phyloP scores from a whole-genome alignment of 2,113 vertebrate species.

The Triplophysa tibetana region DNA sequence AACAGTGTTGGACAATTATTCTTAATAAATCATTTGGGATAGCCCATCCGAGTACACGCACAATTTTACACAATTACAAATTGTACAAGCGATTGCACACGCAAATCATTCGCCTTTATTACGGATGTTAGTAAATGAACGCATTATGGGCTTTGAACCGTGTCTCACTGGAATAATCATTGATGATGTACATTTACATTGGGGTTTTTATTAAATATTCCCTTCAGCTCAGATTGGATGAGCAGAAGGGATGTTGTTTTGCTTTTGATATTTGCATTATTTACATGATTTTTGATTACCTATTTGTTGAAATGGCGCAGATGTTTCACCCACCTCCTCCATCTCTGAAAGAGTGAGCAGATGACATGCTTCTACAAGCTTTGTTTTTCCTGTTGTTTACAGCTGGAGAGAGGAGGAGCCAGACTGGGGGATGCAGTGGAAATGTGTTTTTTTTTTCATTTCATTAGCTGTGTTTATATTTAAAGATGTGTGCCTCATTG shows the following conservation, averaged over 20 bases:
- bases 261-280: conserved; percentile 17
- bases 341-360: conserved; percentile 40
- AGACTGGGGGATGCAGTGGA: neutral
- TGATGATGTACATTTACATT: conserved; percentile 1
- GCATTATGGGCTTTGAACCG: neutral
- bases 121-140: neutral
- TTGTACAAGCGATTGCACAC: neutral
- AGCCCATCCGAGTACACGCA: neutral
- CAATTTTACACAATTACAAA: neutral
- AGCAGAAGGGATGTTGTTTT: conserved; percentile 5
- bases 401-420: conserved; percentile 30
- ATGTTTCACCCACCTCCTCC: conserved; percentile 42
- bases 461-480: neutral
- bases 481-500: neutral
- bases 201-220: neutral
- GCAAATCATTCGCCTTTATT: neutral
- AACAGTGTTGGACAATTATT: neutral
- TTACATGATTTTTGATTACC: conserved; percentile 43
- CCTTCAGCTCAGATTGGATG: neutral
- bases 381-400: conserved; percentile 26
- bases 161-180: neutral
- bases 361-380: conserved; percentile 42
- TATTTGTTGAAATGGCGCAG: conserved; percentile 46
- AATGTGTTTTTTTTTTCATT: neutral
- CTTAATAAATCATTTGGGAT: neutral